Percentiles rank a stretch among this genome's conserved stretches.
Conservation (phyloP, 1,140 invertebrate genomes). For the Ooceraea biroi region DNA sequence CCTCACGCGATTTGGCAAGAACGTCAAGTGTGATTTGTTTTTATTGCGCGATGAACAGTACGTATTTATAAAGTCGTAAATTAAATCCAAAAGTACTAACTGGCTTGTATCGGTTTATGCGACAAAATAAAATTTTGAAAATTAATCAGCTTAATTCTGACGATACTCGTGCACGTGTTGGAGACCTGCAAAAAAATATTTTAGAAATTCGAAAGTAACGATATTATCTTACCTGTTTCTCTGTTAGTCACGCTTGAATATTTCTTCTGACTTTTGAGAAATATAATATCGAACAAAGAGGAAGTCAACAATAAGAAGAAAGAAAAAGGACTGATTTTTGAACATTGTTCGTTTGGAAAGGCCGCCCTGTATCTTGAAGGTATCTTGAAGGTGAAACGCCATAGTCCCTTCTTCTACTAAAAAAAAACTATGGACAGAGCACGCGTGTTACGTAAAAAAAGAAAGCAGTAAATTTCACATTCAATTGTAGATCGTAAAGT, state of each 20-base stretch:
- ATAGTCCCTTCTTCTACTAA: constrained; percentile 42
- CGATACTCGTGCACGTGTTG: not conserved
- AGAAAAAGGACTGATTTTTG: constrained; percentile 17
- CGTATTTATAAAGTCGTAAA: constrained; percentile 14
- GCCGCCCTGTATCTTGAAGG: constrained; percentile 56
- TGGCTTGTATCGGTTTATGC: not conserved
- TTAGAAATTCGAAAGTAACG: constrained; percentile 47
- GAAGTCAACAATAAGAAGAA: not conserved
- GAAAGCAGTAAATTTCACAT: constrained; percentile 80
- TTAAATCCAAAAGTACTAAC: constrained; percentile 4
- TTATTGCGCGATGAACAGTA: not conserved
- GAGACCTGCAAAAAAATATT: not conserved
- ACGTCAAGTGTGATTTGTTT: not conserved
- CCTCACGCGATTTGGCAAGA: not conserved
- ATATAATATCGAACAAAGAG: not conserved
- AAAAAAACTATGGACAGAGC: not conserved
- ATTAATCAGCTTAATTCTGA: constrained; percentile 12
- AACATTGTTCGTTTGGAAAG: constrained; percentile 44
- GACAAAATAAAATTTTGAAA: constrained; percentile 24
- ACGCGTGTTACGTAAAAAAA: constrained; percentile 50
- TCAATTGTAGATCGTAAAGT: constrained; percentile 80
- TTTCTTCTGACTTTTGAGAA: constrained; percentile 18
- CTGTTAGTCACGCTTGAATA: not conserved
- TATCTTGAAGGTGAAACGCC: constrained; percentile 68
- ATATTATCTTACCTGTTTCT: constrained; percentile 12